Percentiles rank a stretch among this genome's conserved stretches.
These are phyloP conservation scores for Caenorhabditis sulstoni DNA, from an alignment of 2,888 invertebrate genomes.

Conservation along the genomic window DNA sequence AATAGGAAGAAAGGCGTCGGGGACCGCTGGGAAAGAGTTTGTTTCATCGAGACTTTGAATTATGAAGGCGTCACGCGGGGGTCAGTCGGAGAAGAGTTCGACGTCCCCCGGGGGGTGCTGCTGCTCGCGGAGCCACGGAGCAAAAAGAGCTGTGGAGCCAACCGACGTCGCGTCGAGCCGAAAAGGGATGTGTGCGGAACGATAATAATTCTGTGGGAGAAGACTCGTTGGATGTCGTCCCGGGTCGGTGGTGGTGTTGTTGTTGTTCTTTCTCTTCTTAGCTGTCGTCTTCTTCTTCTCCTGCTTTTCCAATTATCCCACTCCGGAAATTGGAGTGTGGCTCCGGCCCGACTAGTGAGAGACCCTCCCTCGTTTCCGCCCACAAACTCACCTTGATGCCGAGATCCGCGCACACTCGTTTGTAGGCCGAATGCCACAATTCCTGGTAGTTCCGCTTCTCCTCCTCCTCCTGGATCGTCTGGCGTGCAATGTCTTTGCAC, in stretches of 20 bases:
- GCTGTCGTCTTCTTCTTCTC: background rate
- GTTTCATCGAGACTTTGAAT: conserved; percentile 49
- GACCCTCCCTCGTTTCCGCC: conserved; percentile 1
- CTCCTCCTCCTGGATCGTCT: conserved; percentile 66
- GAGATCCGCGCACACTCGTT: conserved; percentile 76
- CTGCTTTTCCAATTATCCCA: conserved; percentile 32
- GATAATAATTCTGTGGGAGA: background rate
- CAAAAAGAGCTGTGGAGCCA: background rate
- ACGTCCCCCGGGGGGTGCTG: background rate
- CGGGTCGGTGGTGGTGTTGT: background rate
- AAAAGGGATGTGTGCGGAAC: background rate
- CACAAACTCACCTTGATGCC: conserved; percentile 72
- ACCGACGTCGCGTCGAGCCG: background rate
- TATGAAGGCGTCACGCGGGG: conserved; percentile 39
- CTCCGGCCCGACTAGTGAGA: conserved; percentile 12
- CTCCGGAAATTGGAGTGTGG: conserved; percentile 51
- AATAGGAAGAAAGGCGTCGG: conserved; percentile 8
- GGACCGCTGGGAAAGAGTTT: conserved; percentile 18
- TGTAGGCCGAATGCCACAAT: conserved; percentile 77
- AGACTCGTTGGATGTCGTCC: too few relatives aligned
- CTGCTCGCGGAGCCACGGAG: background rate
- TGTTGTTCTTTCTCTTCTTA: background rate
- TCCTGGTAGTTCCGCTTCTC: conserved; percentile 64
- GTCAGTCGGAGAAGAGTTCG: conserved; percentile 22
- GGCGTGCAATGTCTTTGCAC: conserved; percentile 38